These are phyloP conservation scores for Rapana venosa DNA, from an alignment of 2,888 invertebrate species.

Conservation along the genomic window DNA sequence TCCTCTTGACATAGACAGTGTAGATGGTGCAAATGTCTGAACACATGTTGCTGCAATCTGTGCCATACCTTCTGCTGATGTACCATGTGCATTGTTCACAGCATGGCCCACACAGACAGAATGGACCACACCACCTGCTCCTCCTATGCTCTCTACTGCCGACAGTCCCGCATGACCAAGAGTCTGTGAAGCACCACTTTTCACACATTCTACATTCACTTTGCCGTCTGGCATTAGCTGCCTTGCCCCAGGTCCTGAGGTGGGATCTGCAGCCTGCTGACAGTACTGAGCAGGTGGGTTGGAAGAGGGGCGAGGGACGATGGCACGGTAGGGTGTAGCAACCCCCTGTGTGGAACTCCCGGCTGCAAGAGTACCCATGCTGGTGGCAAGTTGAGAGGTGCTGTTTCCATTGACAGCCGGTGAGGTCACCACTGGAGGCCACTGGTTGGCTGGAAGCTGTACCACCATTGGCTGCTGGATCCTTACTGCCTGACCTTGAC, in stretches of 20 bases:
- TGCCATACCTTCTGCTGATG: background rate
- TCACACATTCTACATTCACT: background rate
- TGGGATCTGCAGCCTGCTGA: background rate
- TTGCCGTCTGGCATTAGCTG: background rate
- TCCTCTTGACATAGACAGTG: too few species aligned
- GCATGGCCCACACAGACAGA: background rate
- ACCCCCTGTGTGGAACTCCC: background rate
- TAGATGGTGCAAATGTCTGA: background rate
- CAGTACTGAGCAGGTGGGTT: background rate
- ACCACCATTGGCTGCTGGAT: slow-evolving; percentile 23
- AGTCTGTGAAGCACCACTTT: background rate
- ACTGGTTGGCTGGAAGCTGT: slow-evolving; percentile 16
- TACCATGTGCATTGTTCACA: background rate
- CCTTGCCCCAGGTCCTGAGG: background rate
- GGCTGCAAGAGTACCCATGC: background rate
- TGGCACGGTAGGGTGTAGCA: slow-evolving; percentile 39
- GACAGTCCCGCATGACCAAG: background rate
- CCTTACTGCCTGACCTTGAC: background rate
- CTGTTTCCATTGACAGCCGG: background rate
- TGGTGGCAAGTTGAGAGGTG: background rate
- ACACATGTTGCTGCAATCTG: background rate
- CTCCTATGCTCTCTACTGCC: background rate
- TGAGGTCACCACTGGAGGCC: slow-evolving; percentile 18
- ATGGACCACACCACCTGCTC: background rate
- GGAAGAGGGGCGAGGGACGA: slow-evolving; percentile 50